Evolutionary conservation across 1,140 invertebrate species (phyloP).

Genomic region (Zaprionus davidi): DNA sequence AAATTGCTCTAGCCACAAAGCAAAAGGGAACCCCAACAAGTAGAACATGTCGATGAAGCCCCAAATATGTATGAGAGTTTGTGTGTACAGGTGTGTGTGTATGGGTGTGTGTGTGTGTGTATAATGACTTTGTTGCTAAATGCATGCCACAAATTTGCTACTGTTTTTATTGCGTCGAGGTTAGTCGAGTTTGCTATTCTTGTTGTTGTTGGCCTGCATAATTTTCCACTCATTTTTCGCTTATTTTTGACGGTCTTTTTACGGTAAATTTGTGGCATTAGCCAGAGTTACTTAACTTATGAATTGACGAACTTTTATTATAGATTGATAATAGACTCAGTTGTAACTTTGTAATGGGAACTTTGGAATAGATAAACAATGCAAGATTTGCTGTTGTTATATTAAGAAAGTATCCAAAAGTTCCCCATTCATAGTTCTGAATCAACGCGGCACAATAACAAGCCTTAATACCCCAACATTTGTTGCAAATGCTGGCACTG

Average conservation of each 20-base stretch:
- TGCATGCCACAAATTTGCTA: slow-evolving; percentile 40
- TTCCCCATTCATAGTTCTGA: too few species aligned
- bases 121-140: slow-evolving; percentile 26
- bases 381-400: background rate
- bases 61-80: background rate
- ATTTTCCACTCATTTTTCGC: slow-evolving; percentile 47
- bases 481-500: background rate
- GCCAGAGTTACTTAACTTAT: background rate
- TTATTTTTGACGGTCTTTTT: slow-evolving; percentile 28
- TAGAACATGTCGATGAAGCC: slow-evolving; percentile 1
- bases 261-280: slow-evolving; percentile 18
- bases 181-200: background rate
- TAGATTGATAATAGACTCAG: background rate
- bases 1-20: slow-evolving; percentile 59
- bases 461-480: background rate
- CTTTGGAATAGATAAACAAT: background rate
- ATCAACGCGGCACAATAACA: background rate
- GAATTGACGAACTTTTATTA: too few species aligned
- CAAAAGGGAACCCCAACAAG: slow-evolving; percentile 13
- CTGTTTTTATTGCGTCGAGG: slow-evolving; percentile 14
- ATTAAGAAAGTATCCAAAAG: too few species aligned
- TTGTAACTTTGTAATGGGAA: background rate
- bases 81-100: background rate
- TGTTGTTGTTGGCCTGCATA: slow-evolving; percentile 23
- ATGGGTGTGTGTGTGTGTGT: background rate